Base-by-base conservation (phyloP, 2,888 invertebrate species). In the Watsonalla binaria region DNA sequence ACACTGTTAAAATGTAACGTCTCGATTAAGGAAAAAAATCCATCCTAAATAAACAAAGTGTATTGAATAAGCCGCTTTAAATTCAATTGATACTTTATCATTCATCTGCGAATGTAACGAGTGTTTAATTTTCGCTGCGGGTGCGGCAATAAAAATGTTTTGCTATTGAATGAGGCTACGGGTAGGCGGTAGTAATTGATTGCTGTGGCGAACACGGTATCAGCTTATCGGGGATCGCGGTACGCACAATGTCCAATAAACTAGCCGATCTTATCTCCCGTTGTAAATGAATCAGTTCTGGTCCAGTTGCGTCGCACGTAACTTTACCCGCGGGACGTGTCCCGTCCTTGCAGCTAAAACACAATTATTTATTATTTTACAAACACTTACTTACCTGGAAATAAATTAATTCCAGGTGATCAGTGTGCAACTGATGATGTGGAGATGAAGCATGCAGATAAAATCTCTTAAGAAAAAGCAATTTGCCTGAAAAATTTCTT, bases 221-320 rank as follows among this genome's bases (percentile, higher is more conserved):
- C 77, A 74, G 68, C 67, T 76, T 85, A 89, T 90, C 89, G 67
- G 42, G 55, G 72, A 89, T 88, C 88, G 68, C 73, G 69, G 74
- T 76, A 80, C 79, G 79, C 82, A 88, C 89, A 89, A 88, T 87
- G 86, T 86, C 78, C 85, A 85, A 90, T 90, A 90, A 89, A 90
- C 82, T 79, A 88, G 76, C 63, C 65, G 86, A 86, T 84, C 69
- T 66, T 86, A 89, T 90, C 89, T 75, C 76, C 79, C 74, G 71
- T 78, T 78, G 83, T 82, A 85, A 88, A 86, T 89, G 88, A 84
- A 86, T 89, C 90, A 85, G 85, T 80, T 76, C 75, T 55, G 59
- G 59, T 60, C 55, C 52, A 57, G 53, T 62, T 62, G 65, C 55
- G 52, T 62, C 62, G 60, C 59, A 58, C 57, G 68, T 59, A 72